Conservation (phyloP, 2,113 vertebrate species). For the Rhinoptilus africanus region DNA sequence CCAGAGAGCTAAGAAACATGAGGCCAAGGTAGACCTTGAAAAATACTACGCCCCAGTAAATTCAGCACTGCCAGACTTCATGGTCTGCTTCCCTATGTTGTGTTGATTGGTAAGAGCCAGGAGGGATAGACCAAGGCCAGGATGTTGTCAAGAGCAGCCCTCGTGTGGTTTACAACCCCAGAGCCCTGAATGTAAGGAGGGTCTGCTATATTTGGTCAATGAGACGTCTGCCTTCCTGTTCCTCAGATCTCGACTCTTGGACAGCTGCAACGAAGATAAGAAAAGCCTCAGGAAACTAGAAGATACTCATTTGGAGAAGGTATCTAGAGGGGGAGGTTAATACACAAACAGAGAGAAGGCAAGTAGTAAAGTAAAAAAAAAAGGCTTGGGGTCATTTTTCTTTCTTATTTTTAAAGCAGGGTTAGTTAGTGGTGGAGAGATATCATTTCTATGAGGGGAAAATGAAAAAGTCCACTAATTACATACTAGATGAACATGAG, state of each 20-base stretch:
- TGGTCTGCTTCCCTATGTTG: background rate
- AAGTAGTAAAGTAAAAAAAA: conserved; percentile 29
- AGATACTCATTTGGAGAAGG: conserved; percentile 28
- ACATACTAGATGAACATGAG: background rate
- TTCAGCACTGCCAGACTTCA: background rate
- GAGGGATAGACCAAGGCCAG: background rate
- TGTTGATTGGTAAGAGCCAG: background rate
- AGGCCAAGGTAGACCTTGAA: background rate
- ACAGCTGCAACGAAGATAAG: conserved; percentile 42
- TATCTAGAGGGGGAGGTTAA: conserved; percentile 41
- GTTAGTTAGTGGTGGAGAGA: conserved; percentile 11
- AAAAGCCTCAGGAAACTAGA: conserved; percentile 53
- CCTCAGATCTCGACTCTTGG: conserved; percentile 41
- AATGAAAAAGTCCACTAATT: conserved; percentile 59
- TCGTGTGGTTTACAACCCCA: background rate
- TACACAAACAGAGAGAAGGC: conserved; percentile 39
- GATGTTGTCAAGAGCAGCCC: background rate
- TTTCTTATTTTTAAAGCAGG: background rate
- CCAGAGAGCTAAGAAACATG: background rate
- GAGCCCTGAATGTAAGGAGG: background rate
- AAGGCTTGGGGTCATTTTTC: conserved; percentile 33
- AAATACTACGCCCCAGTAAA: background rate
- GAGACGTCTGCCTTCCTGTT: conserved; percentile 10
- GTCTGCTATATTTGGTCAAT: conserved; percentile 42
- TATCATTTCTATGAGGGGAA: background rate